These are phyloP conservation scores for Amazona finschi DNA, from an alignment of 2,797 vertebrate species.

Conservation along the genomic window DNA sequence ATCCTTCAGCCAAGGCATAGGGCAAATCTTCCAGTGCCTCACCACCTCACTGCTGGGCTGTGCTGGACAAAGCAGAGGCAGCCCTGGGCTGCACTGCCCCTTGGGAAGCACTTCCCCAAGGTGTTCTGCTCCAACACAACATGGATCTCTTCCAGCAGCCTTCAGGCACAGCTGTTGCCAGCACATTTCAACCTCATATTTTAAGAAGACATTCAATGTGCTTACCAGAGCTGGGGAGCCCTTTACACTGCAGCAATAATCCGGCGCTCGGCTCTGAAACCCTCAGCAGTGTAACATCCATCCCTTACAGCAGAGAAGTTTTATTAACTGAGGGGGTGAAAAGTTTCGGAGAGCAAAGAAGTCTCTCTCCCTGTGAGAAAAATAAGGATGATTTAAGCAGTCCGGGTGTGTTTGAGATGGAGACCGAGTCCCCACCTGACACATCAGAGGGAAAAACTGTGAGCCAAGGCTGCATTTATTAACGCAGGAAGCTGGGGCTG, in stretches of 20 bases:
- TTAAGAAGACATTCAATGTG: constrained; percentile 7
- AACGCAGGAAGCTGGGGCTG: constrained; percentile 58
- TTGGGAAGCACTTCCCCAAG: background rate
- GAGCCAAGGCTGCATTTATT: constrained; percentile 67
- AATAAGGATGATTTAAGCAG: constrained; percentile 74
- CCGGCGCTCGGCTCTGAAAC: constrained; percentile 50
- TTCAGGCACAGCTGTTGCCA: background rate
- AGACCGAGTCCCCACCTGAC: constrained; percentile 58
- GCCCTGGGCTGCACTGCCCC: background rate
- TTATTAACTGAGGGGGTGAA: constrained; percentile 72
- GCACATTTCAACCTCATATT: constrained; percentile 34
- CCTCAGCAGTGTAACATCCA: constrained; percentile 63
- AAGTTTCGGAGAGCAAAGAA: constrained; percentile 64
- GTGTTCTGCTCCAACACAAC: background rate
- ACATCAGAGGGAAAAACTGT: constrained; percentile 64
- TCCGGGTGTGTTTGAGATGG: constrained; percentile 54
- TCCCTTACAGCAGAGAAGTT: constrained; percentile 51
- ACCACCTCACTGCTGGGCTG: background rate
- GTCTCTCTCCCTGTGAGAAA: constrained; percentile 63
- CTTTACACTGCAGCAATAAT: constrained; percentile 50
- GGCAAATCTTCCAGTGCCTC: background rate
- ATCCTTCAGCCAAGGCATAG: background rate
- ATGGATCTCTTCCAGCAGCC: background rate
- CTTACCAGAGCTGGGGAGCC: constrained; percentile 28
- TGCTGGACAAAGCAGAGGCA: background rate